Conservation (phyloP, 2,888 invertebrate genomes). For the Cosmorhoe ocellata region DNA sequence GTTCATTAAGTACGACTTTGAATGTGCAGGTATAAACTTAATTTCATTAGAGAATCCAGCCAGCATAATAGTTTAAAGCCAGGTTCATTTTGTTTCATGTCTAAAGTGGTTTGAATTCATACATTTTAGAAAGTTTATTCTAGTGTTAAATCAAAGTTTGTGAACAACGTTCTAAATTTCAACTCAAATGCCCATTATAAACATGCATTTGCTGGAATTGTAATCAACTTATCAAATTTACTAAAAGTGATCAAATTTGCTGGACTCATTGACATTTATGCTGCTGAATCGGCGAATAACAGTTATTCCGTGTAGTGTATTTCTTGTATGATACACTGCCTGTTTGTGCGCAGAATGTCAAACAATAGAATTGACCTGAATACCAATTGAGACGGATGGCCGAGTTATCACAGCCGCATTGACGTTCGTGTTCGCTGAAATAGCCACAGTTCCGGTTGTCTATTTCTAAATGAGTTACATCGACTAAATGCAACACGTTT, state of each 20-base stretch:
- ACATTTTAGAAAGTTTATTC: conserved; percentile 11
- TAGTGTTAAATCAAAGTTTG: conserved; percentile 15
- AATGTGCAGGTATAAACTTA: conserved; percentile 23
- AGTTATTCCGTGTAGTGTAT: conserved; percentile 4
- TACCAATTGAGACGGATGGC: conserved; percentile 27
- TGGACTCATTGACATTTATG: not conserved
- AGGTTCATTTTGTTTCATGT: conserved; percentile 11
- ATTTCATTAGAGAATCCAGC: conserved; percentile 18
- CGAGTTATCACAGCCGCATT: conserved; percentile 25
- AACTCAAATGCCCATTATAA: conserved; percentile 1
- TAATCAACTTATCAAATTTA: conserved; percentile 1
- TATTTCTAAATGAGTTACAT: conserved; percentile 17
- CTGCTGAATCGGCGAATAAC: not conserved
- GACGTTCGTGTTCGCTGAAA: conserved; percentile 23
- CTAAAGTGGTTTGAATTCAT: conserved; percentile 3
- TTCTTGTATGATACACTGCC: conserved; percentile 8
- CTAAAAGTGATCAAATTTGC: not conserved
- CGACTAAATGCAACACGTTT: conserved; percentile 9
- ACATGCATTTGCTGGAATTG: conserved; percentile 6
- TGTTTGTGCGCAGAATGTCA: conserved; percentile 18
- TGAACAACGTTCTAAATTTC: conserved; percentile 10
- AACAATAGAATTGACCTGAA: conserved; percentile 29
- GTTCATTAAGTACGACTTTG: conserved; percentile 20
- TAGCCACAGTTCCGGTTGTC: conserved; percentile 22
- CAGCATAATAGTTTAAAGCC: conserved; percentile 10